A percentile compares a stretch with the other conserved stretches of the same genome.
These are phyloP conservation scores for Paracyclopina nana DNA, from an alignment of 1,140 invertebrate species.

Conservation along the genomic window DNA sequence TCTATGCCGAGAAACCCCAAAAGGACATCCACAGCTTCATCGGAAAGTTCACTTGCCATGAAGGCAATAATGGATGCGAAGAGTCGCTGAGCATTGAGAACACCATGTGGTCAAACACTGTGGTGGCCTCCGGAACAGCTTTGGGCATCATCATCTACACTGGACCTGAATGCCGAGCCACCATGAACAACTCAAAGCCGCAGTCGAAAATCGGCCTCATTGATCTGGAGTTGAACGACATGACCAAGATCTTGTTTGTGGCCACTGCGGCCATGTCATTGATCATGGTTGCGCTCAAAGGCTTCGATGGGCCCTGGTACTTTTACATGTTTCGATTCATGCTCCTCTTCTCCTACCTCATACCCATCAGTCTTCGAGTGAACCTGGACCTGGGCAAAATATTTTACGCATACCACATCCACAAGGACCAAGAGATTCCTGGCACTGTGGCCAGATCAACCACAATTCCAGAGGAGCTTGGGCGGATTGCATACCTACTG, in stretches of 20 bases:
- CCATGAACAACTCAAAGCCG: conserved; percentile 95
- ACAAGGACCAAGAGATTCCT: conserved; percentile 71
- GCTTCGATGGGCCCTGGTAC: conserved; percentile 90
- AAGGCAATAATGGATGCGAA: conserved; percentile 30
- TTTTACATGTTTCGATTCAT: conserved; percentile 89
- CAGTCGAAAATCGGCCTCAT: conserved; percentile 70
- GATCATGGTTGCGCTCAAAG: conserved; percentile 87
- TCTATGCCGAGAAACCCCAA: conserved; percentile 93
- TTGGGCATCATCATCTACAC: conserved; percentile 93
- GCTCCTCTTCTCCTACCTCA: conserved; percentile 94
- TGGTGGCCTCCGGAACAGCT: conserved; percentile 86
- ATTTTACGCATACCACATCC: conserved; percentile 92
- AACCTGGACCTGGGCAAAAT: conserved; percentile 97
- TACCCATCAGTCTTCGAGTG: conserved; percentile 91
- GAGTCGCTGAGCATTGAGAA: conserved; percentile 85
- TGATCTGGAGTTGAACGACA: conserved; percentile 83
- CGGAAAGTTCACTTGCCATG: conserved; percentile 69
- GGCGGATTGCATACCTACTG: conserved; percentile 78
- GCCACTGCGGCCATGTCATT: conserved; percentile 75
- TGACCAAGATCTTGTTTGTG: conserved; percentile 84
- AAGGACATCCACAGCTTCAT: conserved; percentile 95
- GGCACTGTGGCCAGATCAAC: conserved; percentile 94
- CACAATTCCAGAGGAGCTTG: conserved; percentile 96
- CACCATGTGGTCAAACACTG: conserved; percentile 94
- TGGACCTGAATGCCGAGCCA: conserved; percentile 78